These are phyloP conservation scores for Linnaemya tessellans DNA, from an alignment of 2,888 invertebrate species.

Conservation along the genomic window DNA sequence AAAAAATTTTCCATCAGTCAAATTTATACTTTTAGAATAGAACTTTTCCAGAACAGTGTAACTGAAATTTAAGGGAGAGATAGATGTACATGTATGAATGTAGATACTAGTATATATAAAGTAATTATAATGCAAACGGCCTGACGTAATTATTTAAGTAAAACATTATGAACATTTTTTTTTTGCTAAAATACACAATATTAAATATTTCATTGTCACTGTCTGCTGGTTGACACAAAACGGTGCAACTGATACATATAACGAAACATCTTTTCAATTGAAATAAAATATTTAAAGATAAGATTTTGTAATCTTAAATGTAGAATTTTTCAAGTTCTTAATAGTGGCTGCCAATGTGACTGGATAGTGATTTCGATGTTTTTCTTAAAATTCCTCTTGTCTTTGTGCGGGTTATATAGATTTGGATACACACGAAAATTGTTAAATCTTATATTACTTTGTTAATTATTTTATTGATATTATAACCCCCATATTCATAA, in stretches of 20 bases:
- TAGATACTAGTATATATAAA: background rate
- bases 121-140: conserved; percentile 42
- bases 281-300: background rate
- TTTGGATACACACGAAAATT: too few relatives aligned
- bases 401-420: too few relatives aligned
- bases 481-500: too few relatives aligned
- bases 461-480: too few relatives aligned
- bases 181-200: conserved; percentile 54
- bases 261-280: background rate
- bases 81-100: background rate
- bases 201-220: conserved; percentile 61
- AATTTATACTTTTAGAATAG: background rate
- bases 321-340: background rate
- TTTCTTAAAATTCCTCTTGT: too few relatives aligned
- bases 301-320: background rate
- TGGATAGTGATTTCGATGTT: too few relatives aligned
- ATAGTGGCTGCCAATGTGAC: too few relatives aligned
- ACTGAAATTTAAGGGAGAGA: conserved; percentile 30
- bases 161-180: conserved; percentile 26
- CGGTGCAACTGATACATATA: too few relatives aligned
- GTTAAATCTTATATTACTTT: too few relatives aligned
- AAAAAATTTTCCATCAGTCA: background rate
- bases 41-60: conserved; percentile 21
- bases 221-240: background rate
- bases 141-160: conserved; percentile 62